phyloP scores from a whole-genome alignment of 1,140 invertebrate species.

The Aleiodes sp. region DNA sequence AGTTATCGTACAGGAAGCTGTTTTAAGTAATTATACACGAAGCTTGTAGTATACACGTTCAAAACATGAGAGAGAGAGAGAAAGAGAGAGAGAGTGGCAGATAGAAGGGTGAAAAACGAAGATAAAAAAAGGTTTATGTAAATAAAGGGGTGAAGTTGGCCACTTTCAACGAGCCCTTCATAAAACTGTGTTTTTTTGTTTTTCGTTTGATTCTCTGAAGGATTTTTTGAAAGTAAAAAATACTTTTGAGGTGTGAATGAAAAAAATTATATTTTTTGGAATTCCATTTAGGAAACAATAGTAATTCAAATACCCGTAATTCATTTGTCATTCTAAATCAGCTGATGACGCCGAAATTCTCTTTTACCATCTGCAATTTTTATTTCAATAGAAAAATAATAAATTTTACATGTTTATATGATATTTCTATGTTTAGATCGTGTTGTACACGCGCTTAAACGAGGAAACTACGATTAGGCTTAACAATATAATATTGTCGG shows the following conservation, averaged over 20 bases:
- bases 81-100: background rate
- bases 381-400: slow-evolving; percentile 26
- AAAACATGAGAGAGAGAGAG: background rate
- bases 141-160: slow-evolving; percentile 7
- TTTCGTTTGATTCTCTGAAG: too few species aligned
- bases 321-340: background rate
- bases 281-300: background rate
- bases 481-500: background rate
- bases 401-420: slow-evolving; percentile 8
- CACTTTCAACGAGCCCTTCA: background rate
- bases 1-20: background rate
- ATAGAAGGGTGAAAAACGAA: too few species aligned
- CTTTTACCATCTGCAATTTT: background rate
- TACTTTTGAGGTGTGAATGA: background rate
- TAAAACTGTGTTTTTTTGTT: too few species aligned
- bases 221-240: background rate
- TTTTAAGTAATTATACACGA: slow-evolving; percentile 17
- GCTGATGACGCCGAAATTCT: background rate
- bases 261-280: background rate
- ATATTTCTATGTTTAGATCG: background rate
- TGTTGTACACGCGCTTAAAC: background rate
- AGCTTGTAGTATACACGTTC: background rate
- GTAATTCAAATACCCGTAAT: background rate
- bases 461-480: background rate
- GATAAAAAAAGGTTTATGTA: background rate